Base-by-base conservation (phyloP, 2,113 vertebrate species). In the Serilophus lunatus region DNA sequence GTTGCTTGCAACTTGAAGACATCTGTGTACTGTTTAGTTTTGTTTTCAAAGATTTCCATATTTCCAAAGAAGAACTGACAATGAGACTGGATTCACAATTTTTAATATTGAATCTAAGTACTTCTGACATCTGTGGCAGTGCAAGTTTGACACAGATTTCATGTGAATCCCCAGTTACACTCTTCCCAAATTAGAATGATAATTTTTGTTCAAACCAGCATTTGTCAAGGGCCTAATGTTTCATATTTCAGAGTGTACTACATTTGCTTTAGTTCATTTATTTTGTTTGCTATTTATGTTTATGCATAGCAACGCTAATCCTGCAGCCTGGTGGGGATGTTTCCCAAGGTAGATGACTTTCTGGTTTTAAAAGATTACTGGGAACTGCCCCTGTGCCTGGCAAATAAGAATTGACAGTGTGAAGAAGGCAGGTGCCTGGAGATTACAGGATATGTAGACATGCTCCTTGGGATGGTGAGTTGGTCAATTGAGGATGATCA, bases 11-110 rank as follows among this genome's bases (percentile, higher is more conserved):
- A 51, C 51, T 66, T 45, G 31, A 94, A 90, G 71, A 69, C 47
- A 91, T 68, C 87, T 89, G 38, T 93, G 38, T 80, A 82, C 49
- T 54, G 10, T 78, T 94, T 83, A 65, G 61, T 87, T 87, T 96
- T n/a, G 57, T 93, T 92, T 66, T 56, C 49, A 92, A 50, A 76
- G 51, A 66, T 76, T 69, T 93, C 45, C 47, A 6, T 40, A 71
- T 78, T 90, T 91, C 53, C 26, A 76, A 64, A 75, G 54, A 42
- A 88, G 19, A 83, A 33, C 35, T 74, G 70, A 57, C 57, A 90
- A 42, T 50, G 31, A 28, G 6, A 68, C 80, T 54, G 40, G 17
- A 3, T 86, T 26, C n/a, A 59, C 71, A 29, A 17, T 45, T 56
- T 66, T 81, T 70, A 74, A 53, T 45, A 61, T 6, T 49, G 33